Evolutionary conservation across 2,888 invertebrate species (phyloP).

Genomic region (Athripsodes cinereus): DNA sequence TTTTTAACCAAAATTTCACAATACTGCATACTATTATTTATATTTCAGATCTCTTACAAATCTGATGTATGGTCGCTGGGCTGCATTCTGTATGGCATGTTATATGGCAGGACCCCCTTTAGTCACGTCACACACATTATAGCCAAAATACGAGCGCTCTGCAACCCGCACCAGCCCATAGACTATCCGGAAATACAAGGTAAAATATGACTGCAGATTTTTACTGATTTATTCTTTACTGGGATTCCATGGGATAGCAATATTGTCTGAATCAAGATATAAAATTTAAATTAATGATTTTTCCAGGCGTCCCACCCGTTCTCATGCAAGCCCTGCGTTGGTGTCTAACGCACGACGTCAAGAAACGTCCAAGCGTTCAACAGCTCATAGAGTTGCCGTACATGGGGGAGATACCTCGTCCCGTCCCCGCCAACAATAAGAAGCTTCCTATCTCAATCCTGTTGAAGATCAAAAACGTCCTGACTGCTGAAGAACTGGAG

Average conservation of each 20-base stretch:
- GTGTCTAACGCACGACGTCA: constrained; percentile 70
- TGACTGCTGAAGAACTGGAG: constrained; percentile 16
- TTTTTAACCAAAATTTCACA: too few species aligned
- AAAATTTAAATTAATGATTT: too few species aligned
- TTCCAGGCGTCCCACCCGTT: constrained; percentile 49
- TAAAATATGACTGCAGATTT: too few species aligned
- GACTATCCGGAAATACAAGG: constrained; percentile 59
- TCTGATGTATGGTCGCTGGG: constrained; percentile 98
- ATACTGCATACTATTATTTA: neutral
- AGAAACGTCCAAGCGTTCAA: constrained; percentile 65
- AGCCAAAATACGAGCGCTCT: constrained; percentile 73
- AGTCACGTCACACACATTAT: constrained; percentile 67
- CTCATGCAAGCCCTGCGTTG: constrained; percentile 59
- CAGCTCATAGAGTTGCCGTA: constrained; percentile 57
- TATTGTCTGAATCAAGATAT: too few species aligned
- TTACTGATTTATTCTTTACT: too few species aligned
- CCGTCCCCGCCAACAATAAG: neutral
- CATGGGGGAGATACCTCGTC: constrained; percentile 27
- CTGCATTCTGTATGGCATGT: constrained; percentile 89
- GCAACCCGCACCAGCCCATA: constrained; percentile 66
- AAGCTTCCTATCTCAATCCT: constrained; percentile 14
- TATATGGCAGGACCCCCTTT: constrained; percentile 89
- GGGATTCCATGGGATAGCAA: too few species aligned
- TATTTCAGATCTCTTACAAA: constrained; percentile 72
- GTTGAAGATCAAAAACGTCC: constrained; percentile 17